Percentiles rank a stretch among this genome's conserved stretches.
Evolutionary conservation across 2,113 vertebrate genomes (phyloP).

Genomic region (Oreotragus oreotragus): DNA sequence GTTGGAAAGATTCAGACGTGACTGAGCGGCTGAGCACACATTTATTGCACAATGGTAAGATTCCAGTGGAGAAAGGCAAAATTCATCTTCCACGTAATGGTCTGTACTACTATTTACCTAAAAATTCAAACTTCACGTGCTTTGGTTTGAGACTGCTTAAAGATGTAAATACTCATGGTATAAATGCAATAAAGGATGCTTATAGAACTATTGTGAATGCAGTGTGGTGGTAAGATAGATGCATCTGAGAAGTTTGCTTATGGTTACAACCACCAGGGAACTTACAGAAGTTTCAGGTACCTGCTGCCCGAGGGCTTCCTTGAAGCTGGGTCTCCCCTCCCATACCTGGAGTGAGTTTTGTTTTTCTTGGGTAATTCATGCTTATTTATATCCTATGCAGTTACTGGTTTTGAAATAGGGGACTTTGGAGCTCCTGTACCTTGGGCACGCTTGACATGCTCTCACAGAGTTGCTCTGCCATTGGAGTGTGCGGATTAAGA

Average conservation of each 20-base stretch:
- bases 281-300: rapidly evolving
- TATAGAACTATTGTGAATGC: rapidly evolving
- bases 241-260: rapidly evolving
- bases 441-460: too few relatives aligned
- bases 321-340: neutral
- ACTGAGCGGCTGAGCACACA: neutral
- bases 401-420: neutral
- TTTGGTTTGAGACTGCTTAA: neutral
- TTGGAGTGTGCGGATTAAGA: rapidly evolving
- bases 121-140: neutral
- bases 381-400: neutral
- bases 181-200: too few relatives aligned
- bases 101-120: neutral
- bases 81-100: rapidly evolving
- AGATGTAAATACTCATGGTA: neutral
- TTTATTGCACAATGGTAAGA: rapidly evolving
- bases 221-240: neutral
- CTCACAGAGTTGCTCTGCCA: too few relatives aligned
- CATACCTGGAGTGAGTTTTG: neutral
- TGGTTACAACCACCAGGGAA: too few relatives aligned
- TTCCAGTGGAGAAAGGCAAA: neutral
- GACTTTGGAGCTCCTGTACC: rapidly evolving
- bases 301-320: neutral
- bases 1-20: neutral
- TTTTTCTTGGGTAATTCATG: neutral